Conservation (phyloP, 2,113 vertebrate genomes). For the Hemiprocne comata region DNA sequence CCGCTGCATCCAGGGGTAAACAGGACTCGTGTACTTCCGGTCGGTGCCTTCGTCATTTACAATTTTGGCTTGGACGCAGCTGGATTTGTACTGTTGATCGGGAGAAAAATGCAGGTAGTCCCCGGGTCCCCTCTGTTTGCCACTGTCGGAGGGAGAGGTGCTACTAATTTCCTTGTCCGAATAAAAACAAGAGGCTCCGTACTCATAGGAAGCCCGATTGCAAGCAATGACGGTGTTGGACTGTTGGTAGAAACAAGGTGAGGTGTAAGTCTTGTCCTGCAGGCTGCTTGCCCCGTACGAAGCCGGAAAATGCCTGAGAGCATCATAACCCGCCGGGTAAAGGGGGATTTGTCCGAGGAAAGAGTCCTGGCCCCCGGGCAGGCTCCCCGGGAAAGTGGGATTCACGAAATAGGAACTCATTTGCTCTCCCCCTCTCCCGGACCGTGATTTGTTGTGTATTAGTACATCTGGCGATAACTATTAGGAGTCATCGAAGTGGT, state of each 20-base stretch:
- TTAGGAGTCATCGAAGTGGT: conserved; percentile 89
- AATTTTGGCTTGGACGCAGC: conserved; percentile 77
- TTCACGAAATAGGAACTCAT: conserved; percentile 90
- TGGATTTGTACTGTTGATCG: conserved; percentile 81
- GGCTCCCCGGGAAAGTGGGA: conserved; percentile 84
- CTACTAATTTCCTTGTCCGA: conserved; percentile 83
- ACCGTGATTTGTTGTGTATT: conserved; percentile 90
- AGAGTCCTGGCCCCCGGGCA: conserved; percentile 82
- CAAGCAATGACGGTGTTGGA: conserved; percentile 83
- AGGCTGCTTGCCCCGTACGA: conserved; percentile 82
- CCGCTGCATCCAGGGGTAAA: conserved; percentile 87
- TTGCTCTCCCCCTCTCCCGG: conserved; percentile 83
- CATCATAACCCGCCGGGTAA: conserved; percentile 81
- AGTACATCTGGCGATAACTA: conserved; percentile 91
- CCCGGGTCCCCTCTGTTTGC: conserved; percentile 80
- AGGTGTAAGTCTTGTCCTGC: conserved; percentile 83
- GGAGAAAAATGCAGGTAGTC: conserved; percentile 81
- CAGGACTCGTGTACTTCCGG: conserved; percentile 85
- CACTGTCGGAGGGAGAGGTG: conserved; percentile 76
- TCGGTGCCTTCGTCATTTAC: conserved; percentile 80
- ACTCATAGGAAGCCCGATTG: conserved; percentile 83
- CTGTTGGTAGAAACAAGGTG: conserved; percentile 84
- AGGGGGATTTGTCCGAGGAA: conserved; percentile 82
- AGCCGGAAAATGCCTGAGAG: conserved; percentile 83
- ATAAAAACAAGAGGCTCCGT: conserved; percentile 85